Percentiles rank a stretch among this genome's conserved stretches.
These are phyloP conservation scores for Limenitis camilla DNA, from an alignment of 2,888 invertebrate species.

Conservation along the genomic window DNA sequence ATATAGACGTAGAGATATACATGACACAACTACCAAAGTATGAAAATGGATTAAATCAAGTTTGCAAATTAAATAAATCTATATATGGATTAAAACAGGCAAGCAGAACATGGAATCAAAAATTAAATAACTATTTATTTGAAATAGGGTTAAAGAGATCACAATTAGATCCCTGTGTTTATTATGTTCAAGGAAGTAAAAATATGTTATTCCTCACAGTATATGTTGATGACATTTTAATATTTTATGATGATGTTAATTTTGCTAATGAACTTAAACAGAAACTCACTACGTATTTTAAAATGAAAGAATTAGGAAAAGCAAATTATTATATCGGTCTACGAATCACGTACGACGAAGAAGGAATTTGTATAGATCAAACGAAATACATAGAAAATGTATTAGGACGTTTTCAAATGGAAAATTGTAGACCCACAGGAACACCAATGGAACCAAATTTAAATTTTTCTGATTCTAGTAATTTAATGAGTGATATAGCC, in stretches of 20 bases:
- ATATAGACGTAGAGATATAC: no score
- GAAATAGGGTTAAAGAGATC: not conserved
- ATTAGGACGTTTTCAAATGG: conserved; percentile 8
- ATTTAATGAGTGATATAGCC: not conserved
- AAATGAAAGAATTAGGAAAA: not conserved
- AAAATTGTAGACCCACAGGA: conserved; percentile 1
- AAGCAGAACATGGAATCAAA: not conserved
- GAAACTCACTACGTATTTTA: not conserved
- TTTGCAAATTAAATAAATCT: no score
- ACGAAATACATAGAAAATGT: conserved; percentile 8
- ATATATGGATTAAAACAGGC: no score
- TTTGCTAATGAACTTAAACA: not conserved
- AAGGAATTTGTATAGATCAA: not conserved
- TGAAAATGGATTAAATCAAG: no score
- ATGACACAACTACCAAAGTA: no score
- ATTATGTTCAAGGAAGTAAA: not conserved
- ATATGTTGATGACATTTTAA: no score
- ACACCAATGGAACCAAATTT: conserved; percentile 7
- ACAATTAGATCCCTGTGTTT: not conserved
- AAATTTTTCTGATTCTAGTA: conserved; percentile 1
- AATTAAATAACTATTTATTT: not conserved
- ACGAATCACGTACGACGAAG: not conserved
- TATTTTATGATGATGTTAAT: not conserved
- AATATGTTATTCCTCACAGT: no score
- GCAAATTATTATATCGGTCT: not conserved